Evolutionary conservation across 2,113 vertebrate species (phyloP).

Genomic region (Pyxicephalus adspersus): DNA sequence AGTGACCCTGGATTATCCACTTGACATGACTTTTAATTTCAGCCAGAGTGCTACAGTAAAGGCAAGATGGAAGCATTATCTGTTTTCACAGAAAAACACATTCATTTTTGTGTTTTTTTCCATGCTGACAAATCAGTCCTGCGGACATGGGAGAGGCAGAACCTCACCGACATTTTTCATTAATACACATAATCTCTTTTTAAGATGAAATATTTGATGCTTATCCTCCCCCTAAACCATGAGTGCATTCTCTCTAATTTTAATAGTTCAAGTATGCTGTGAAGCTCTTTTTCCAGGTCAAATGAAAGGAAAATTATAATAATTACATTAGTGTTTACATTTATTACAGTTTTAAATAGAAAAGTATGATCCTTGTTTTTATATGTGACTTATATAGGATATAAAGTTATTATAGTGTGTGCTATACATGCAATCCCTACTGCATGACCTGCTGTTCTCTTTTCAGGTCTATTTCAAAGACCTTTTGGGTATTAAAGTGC

Average conservation of each 20-base stretch:
- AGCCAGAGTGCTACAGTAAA: no score
- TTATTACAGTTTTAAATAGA: background rate
- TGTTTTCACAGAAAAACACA: background rate
- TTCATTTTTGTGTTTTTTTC: background rate
- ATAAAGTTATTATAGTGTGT: no score
- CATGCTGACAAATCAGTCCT: background rate
- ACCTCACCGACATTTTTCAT: conserved; percentile 2
- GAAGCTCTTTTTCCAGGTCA: conserved; percentile 8
- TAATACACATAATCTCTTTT: conserved; percentile 18
- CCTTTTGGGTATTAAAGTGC: no score
- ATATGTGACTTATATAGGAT: background rate
- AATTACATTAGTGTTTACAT: conserved; percentile 14
- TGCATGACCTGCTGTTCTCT: no score
- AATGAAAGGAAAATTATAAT: conserved; percentile 31
- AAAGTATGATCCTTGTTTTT: background rate
- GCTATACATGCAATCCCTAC: no score
- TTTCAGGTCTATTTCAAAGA: no score
- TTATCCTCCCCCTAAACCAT: conserved; percentile 4
- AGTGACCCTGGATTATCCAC: no score
- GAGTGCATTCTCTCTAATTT: conserved; percentile 5
- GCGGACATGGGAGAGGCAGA: background rate
- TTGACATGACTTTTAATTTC: no score
- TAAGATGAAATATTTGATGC: conserved; percentile 2
- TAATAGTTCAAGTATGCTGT: background rate
- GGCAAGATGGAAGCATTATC: background rate